Evolutionary conservation across 2,113 vertebrate species (phyloP).

Genomic region (Notarius lentiginosus): DNA sequence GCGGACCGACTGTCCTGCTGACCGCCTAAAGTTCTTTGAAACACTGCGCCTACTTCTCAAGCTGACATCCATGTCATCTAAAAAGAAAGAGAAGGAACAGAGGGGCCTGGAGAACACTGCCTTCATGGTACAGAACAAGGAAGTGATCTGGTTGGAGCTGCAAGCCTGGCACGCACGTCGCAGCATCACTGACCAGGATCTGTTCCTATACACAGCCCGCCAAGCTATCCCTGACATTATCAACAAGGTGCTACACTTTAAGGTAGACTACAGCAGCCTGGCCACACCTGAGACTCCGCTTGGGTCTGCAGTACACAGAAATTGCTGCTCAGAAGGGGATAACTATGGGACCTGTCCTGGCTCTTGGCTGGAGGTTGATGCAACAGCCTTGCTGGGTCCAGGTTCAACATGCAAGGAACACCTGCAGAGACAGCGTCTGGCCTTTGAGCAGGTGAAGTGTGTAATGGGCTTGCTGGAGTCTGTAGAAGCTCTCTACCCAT

Average conservation of each 20-base stretch:
- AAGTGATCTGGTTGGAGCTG: conserved; percentile 97
- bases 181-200: conserved; percentile 90
- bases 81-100: conserved; percentile 98
- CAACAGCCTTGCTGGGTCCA: conserved; percentile 69
- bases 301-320: background rate
- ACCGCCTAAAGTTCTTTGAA: conserved; percentile 98
- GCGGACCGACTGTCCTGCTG: conserved; percentile 91
- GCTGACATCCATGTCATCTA: conserved; percentile 98
- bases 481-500: conserved; percentile 96
- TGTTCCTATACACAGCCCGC: conserved; percentile 93
- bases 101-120: conserved; percentile 89
- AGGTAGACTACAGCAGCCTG: conserved; percentile 85
- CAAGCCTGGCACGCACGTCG: conserved; percentile 97
- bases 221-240: conserved; percentile 97
- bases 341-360: conserved; percentile 64
- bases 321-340: conserved; percentile 65
- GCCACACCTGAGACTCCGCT: conserved; percentile 57
- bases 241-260: conserved; percentile 94
- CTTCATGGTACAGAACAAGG: conserved; percentile 90
- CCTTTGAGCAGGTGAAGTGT: conserved; percentile 93
- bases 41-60: conserved; percentile 93
- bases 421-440: conserved; percentile 87
- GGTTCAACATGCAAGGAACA: conserved; percentile 81
- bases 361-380: conserved; percentile 61
- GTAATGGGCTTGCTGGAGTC: conserved; percentile 96